Evolutionary conservation across 2,797 vertebrate genomes (phyloP).

Genomic region (Sebastes cheni): DNA sequence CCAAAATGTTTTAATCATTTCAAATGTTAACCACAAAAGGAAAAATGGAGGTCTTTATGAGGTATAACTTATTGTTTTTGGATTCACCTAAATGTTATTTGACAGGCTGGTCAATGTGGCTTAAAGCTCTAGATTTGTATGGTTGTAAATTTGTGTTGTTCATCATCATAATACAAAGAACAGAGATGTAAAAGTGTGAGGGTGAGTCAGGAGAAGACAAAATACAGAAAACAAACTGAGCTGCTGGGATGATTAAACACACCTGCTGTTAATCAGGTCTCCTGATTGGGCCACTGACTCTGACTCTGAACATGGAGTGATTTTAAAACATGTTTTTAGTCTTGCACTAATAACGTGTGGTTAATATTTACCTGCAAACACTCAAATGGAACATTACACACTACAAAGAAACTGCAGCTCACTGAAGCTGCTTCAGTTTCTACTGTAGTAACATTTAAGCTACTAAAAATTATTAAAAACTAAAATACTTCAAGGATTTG

Average conservation of each 20-base stretch:
- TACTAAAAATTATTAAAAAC: no score
- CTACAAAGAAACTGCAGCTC: background rate
- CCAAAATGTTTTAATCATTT: background rate
- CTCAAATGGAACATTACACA: background rate
- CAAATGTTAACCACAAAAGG: background rate
- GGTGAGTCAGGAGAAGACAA: background rate
- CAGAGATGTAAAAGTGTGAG: background rate
- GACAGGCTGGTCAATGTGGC: background rate
- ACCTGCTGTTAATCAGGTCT: background rate
- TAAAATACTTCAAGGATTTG: no score
- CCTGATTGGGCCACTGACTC: background rate
- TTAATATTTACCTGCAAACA: background rate
- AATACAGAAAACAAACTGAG: background rate
- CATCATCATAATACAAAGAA: background rate
- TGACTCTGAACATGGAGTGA: background rate
- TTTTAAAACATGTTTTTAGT: background rate
- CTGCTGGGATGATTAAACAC: background rate
- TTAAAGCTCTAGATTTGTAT: background rate
- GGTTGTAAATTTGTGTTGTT: accelerated
- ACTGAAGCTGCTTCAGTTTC: accelerated
- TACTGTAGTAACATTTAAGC: no score
- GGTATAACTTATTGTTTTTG: background rate
- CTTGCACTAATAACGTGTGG: background rate
- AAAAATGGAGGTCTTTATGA: background rate
- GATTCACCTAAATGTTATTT: background rate